A percentile compares a stretch with the other conserved stretches of the same genome.
Conservation (phyloP, 2,113 vertebrate genomes). For the Phyllostomus hastatus region DNA sequence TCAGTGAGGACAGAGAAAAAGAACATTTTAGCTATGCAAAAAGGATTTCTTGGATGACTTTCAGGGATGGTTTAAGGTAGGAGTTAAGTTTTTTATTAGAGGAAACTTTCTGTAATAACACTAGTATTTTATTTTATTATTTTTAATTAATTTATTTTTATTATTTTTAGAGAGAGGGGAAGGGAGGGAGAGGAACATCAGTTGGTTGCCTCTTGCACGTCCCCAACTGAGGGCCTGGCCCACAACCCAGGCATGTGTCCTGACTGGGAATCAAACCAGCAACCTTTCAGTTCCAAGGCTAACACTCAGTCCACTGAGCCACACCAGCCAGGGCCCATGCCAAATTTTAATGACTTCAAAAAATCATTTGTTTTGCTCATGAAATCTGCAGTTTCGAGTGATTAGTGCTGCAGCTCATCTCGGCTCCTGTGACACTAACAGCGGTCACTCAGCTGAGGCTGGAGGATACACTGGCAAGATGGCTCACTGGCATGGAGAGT, state of each 20-base stretch:
- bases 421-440: background rate
- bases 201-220: too few species aligned
- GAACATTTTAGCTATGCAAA: background rate
- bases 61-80: background rate
- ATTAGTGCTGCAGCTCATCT: background rate
- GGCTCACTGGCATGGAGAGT: background rate
- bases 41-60: constrained; percentile 20
- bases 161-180: too few species aligned
- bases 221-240: too few species aligned
- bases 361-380: background rate
- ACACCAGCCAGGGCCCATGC: background rate
- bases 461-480: background rate
- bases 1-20: background rate
- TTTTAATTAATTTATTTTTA: too few species aligned
- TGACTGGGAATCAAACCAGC: too few species aligned
- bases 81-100: background rate
- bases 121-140: background rate
- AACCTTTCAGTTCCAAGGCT: too few species aligned
- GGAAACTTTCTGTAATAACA: background rate
- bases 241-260: too few species aligned
- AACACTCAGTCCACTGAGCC: too few species aligned
- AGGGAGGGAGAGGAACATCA: too few species aligned
- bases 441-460: background rate
- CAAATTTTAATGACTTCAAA: background rate
- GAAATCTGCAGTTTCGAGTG: background rate